Evolutionary conservation across 2,888 invertebrate species (phyloP).

Genomic region (Horisme vitalbata): DNA sequence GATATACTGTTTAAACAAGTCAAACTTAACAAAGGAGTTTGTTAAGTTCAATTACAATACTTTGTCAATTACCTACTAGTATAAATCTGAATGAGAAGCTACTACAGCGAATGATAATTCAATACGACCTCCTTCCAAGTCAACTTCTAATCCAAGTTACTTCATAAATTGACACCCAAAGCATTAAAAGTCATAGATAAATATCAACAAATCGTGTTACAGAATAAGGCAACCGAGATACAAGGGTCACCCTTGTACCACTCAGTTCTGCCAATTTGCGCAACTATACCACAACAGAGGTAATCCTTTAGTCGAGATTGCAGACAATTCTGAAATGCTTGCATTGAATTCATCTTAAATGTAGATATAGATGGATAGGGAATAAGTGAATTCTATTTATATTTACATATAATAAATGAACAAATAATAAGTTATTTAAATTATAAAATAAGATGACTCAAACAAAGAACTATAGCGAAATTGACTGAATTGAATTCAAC

Average conservation of each 20-base stretch:
- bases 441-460: too few species aligned
- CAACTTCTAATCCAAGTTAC: slow-evolving; percentile 8
- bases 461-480: too few species aligned
- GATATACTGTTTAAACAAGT: neutral
- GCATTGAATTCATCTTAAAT: slow-evolving; percentile 25
- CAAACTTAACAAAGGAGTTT: too few species aligned
- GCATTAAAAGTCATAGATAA: slow-evolving; percentile 38
- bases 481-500: too few species aligned
- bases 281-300: slow-evolving; percentile 26
- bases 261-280: slow-evolving; percentile 29
- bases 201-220: slow-evolving; percentile 43
- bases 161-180: slow-evolving; percentile 22
- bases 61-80: too few species aligned
- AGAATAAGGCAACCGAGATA: slow-evolving; percentile 37
- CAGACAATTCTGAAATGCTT: slow-evolving; percentile 30
- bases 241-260: slow-evolving; percentile 44
- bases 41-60: too few species aligned
- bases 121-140: too few species aligned
- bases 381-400: too few species aligned
- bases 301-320: slow-evolving; percentile 24
- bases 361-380: neutral
- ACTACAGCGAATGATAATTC: too few species aligned
- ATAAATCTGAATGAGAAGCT: too few species aligned
- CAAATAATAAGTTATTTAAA: too few species aligned
- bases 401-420: too few species aligned